Evolutionary conservation across 2,797 vertebrate genomes (phyloP).

Genomic region (Hapalemur alaotrensis): DNA sequence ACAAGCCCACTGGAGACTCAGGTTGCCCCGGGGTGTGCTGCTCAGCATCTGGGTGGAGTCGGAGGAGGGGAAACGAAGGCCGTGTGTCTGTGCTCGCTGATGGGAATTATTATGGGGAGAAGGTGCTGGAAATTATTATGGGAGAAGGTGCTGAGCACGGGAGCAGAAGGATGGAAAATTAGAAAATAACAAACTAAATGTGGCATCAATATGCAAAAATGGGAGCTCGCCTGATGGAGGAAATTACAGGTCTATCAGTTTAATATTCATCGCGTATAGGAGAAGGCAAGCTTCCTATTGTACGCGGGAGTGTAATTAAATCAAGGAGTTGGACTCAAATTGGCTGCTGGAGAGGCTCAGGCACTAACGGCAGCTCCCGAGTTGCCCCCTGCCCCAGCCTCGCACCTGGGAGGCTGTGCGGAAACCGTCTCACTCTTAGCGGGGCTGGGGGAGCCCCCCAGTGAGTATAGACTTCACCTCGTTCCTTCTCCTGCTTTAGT

Average conservation of each 20-base stretch:
- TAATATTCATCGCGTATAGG: constrained; percentile 78
- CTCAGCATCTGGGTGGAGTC: background rate
- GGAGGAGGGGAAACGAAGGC: constrained; percentile 65
- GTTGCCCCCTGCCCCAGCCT: background rate
- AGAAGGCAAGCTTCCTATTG: constrained; percentile 76
- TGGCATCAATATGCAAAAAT: constrained; percentile 82
- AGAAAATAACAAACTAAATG: constrained; percentile 81
- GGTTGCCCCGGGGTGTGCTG: background rate
- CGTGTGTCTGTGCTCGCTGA: constrained; percentile 57
- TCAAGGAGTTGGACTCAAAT: constrained; percentile 80
- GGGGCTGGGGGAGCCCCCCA: background rate
- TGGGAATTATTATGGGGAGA: constrained; percentile 76
- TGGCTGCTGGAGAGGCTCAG: constrained; percentile 75
- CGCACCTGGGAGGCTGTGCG: background rate
- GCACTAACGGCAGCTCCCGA: constrained; percentile 63
- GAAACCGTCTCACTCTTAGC: background rate
- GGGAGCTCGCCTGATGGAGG: constrained; percentile 73
- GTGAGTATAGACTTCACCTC: background rate
- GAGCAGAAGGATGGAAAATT: constrained; percentile 82
- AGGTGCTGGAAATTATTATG: constrained; percentile 79
- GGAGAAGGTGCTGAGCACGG: constrained; percentile 78
- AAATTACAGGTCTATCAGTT: constrained; percentile 81
- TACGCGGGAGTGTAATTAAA: constrained; percentile 80
- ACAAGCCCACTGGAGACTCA: background rate
- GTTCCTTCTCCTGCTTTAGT: constrained; percentile 9